A percentile compares a stretch with the other conserved stretches of the same genome.
Evolutionary conservation across 2,113 vertebrate species (phyloP).

Genomic region (Heterochromis multidens): DNA sequence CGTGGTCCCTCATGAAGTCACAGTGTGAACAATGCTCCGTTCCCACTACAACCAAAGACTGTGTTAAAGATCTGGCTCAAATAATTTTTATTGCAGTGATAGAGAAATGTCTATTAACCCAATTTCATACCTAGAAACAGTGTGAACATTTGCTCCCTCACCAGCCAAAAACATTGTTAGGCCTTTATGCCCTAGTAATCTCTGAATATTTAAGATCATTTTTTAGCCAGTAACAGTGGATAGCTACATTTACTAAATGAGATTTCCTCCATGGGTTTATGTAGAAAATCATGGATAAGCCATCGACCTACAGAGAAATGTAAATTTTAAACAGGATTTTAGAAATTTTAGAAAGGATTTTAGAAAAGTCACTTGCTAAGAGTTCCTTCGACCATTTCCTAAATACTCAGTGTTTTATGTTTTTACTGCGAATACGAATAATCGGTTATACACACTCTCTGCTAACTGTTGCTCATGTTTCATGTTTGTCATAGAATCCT

Average conservation of each 20-base stretch:
- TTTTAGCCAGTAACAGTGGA: constrained; percentile 50
- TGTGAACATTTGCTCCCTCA: constrained; percentile 21
- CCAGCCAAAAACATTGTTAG: neutral
- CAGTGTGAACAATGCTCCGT: neutral
- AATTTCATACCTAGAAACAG: constrained; percentile 54
- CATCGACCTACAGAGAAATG: neutral
- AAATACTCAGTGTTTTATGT: neutral
- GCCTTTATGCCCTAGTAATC: constrained; percentile 38
- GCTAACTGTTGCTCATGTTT: neutral
- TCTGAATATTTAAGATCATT: constrained; percentile 49
- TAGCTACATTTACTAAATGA: constrained; percentile 33
- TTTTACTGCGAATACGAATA: neutral
- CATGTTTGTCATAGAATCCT: neutral
- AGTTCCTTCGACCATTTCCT: neutral
- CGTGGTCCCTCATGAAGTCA: neutral
- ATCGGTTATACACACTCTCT: neutral
- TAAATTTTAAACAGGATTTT: constrained; percentile 16
- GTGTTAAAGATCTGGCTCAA: constrained; percentile 26
- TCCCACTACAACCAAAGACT: neutral
- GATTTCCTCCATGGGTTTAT: constrained; percentile 31
- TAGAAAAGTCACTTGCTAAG: neutral
- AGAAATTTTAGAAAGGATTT: neutral
- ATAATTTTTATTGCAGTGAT: constrained; percentile 29
- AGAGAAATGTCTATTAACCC: constrained; percentile 49
- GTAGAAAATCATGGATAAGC: constrained; percentile 42